These are phyloP conservation scores for Conistra vaccinii DNA, from an alignment of 2,888 invertebrate species.

Conservation along the genomic window DNA sequence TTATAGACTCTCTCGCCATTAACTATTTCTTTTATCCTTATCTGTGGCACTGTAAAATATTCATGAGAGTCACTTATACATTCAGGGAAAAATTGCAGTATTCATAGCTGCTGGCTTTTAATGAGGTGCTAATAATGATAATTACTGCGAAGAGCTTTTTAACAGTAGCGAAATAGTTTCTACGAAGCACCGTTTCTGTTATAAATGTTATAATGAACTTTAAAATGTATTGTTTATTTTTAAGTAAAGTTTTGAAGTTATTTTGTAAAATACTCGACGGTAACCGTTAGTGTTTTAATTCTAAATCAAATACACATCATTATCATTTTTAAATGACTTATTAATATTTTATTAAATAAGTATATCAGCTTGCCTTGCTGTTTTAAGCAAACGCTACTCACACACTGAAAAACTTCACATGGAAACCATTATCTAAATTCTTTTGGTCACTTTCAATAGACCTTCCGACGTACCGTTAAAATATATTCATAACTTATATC, in stretches of 20 bases:
- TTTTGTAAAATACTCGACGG: not conserved
- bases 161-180: conserved; percentile 18
- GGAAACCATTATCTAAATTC: not conserved
- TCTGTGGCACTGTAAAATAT: conserved; percentile 47
- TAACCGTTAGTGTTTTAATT: not conserved
- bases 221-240: conserved; percentile 18
- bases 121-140: conserved; percentile 60
- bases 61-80: conserved; percentile 51
- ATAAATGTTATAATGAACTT: not conserved
- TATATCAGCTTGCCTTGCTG: not conserved
- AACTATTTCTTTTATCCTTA: conserved; percentile 48
- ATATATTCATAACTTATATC: not conserved
- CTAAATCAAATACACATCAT: too few species aligned
- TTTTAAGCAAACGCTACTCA: not conserved
- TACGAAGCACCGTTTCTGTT: not conserved
- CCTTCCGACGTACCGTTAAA: not conserved
- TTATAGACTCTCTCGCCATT: conserved; percentile 35
- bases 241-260: not conserved
- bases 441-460: not conserved
- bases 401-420: not conserved
- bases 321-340: too few species aligned
- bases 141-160: conserved; percentile 45
- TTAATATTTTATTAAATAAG: not conserved
- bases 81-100: conserved; percentile 55
- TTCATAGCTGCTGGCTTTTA: conserved; percentile 52